These are phyloP conservation scores for Meleagris gallopavo DNA, from an alignment of 2,113 vertebrate species.

Conservation along the genomic window DNA sequence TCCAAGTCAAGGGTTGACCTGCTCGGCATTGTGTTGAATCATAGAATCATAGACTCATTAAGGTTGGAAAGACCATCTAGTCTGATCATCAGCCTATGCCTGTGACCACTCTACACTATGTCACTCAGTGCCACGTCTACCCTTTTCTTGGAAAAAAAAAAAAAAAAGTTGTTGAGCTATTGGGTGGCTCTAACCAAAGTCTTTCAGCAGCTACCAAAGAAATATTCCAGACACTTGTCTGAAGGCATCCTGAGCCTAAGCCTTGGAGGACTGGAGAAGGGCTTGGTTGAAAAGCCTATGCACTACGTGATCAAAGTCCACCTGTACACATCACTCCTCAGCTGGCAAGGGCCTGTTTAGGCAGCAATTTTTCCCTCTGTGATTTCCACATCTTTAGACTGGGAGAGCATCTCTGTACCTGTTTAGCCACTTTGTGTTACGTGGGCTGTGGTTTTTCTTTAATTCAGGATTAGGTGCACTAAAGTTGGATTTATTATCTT, in stretches of 20 bases:
- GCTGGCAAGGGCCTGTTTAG: background rate
- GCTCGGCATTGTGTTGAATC: background rate
- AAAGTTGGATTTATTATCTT: conserved; percentile 34
- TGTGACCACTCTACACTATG: too few relatives aligned
- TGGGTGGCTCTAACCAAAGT: background rate
- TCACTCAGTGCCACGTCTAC: too few relatives aligned
- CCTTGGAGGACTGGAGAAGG: background rate
- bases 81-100: too few relatives aligned
- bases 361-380: background rate
- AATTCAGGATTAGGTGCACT: conserved; percentile 15
- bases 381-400: conserved; percentile 22
- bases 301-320: background rate
- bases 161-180: background rate
- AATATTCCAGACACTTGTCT: background rate
- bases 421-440: background rate
- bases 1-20: background rate
- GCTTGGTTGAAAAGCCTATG: background rate
- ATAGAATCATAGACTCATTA: too few relatives aligned
- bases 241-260: background rate
- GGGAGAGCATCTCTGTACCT: conserved; percentile 17
- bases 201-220: background rate
- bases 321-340: background rate
- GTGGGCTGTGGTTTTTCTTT: conserved; percentile 24
- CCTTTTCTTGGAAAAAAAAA: too few relatives aligned
- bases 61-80: too few relatives aligned